phyloP scores from a whole-genome alignment of 2,113 vertebrate species.

The Jaculus jaculus region DNA sequence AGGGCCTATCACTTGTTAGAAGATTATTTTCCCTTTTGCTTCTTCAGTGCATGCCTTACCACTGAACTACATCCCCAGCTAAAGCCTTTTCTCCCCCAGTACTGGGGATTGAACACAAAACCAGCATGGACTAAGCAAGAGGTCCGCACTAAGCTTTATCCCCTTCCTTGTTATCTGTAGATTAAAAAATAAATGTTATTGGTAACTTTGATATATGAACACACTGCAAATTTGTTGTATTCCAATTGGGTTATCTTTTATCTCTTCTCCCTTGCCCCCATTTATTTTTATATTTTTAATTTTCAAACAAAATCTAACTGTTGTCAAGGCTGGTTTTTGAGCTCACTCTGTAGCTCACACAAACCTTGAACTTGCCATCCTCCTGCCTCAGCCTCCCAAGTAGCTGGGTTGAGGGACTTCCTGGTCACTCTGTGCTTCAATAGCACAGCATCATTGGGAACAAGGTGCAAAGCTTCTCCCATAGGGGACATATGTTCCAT shows the following conservation, averaged over 20 bases:
- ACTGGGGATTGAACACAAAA: background rate
- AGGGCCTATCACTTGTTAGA: background rate
- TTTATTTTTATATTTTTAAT: too few species aligned
- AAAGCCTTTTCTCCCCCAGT: background rate
- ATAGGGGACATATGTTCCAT: background rate
- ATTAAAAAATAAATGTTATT: too few species aligned
- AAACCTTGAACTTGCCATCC: background rate
- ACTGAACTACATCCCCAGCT: background rate
- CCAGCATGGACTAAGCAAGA: background rate
- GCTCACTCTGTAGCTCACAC: background rate
- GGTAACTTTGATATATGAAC: too few species aligned
- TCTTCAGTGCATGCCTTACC: background rate
- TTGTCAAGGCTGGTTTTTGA: background rate
- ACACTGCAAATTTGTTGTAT: background rate
- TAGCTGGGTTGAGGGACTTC: background rate
- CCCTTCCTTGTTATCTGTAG: too few species aligned
- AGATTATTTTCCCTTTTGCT: background rate
- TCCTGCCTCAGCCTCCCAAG: background rate
- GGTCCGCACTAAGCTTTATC: background rate
- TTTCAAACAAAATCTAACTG: background rate
- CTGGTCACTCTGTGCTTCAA: background rate
- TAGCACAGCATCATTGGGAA: background rate
- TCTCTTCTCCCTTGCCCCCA: too few species aligned
- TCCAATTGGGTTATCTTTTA: too few species aligned
- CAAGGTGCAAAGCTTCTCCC: background rate